These are phyloP conservation scores for Bedellia somnulentella DNA, from an alignment of 2,888 invertebrate genomes.

Conservation along the genomic window DNA sequence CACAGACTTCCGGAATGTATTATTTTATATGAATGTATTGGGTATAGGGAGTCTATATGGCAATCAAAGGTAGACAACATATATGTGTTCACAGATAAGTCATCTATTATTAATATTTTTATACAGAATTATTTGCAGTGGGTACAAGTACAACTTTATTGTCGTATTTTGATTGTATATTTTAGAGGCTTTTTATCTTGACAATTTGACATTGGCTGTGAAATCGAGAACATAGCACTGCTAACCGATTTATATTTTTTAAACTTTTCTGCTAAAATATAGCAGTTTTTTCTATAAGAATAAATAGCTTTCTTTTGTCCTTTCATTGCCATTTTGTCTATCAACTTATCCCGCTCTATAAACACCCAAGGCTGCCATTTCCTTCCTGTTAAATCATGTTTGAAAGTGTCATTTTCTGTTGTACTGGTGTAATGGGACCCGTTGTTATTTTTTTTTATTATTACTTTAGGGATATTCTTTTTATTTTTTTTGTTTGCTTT, in stretches of 20 bases:
- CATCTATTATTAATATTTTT: too few species aligned
- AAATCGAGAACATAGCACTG: conserved; percentile 40
- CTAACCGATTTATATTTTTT: conserved; percentile 40
- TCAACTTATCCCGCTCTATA: conserved; percentile 39
- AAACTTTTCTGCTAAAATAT: conserved; percentile 39
- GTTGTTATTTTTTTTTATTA: conserved; percentile 47
- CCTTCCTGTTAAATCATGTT: conserved; percentile 49
- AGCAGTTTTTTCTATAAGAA: conserved; percentile 36
- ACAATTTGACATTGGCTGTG: conserved; percentile 29
- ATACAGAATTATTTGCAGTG: too few species aligned
- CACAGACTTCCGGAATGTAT: too few species aligned
- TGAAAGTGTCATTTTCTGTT: conserved; percentile 23
- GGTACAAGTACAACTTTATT: too few species aligned
- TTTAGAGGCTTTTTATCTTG: conserved; percentile 32
- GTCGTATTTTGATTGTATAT: conserved; percentile 47
- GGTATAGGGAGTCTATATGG: too few species aligned
- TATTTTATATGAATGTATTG: too few species aligned
- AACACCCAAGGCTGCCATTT: conserved; percentile 59
- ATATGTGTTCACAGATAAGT: too few species aligned
- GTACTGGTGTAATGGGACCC: conserved; percentile 53
- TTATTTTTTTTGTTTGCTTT: conserved; percentile 42
- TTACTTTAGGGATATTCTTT: conserved; percentile 43
- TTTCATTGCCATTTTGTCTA: conserved; percentile 46
- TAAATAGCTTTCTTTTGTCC: conserved; percentile 40
- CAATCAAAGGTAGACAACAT: too few species aligned